Evolutionary conservation across 2,797 vertebrate species (phyloP), one percentile per base, ranked within the genome.

Genomic region (Clamator glandarius): DNA sequence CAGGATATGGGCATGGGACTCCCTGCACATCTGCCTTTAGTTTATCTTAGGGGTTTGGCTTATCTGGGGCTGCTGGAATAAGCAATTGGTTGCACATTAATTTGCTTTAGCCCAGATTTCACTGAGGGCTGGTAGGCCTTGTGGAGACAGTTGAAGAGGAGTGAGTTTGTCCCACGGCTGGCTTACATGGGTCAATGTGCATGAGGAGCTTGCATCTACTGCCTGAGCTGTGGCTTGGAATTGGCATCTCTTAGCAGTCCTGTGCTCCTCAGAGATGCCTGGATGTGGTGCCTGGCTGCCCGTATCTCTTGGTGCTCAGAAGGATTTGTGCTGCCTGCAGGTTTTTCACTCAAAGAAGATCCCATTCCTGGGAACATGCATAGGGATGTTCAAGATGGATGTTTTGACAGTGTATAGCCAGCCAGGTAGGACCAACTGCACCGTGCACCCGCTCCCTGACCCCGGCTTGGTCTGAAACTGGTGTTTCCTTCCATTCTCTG

Each of bases 381-480:
- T 99, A 31, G 99, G 99, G 72, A 98, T 96, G 0, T 99, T 99
- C 96, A 99, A 99, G 97, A 99, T 99, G 63, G 99, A 99, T 77
- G 96, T 99, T 57, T 96, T 97, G 84, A 98, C 98, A 0, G 97
- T 99, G 67, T 98, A 99, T 95, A 98, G 97, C 87, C 99, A 99
- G 90, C 98, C 98, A 98, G 99, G 99, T 99, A 98, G 25, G 54
- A 70, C 15, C 6, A 1, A 13, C 35, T 48, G 54, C 20, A 4
- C 11, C 5, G 8, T 0, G 1, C 15, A 23, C 13, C 31, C 58
- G 25, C 48, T 86, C 11, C 51, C 51, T 50, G n/a, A 8, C 64
- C 26, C 16, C 9, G 7, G 4, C 41, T 87, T 59, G 63, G 5
- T 48, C 67, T 58, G 58, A 59, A 69, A 41, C 17, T 7, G 26